Evolutionary conservation across 2,113 vertebrate species (phyloP).

Genomic region (Plecotus auritus): DNA sequence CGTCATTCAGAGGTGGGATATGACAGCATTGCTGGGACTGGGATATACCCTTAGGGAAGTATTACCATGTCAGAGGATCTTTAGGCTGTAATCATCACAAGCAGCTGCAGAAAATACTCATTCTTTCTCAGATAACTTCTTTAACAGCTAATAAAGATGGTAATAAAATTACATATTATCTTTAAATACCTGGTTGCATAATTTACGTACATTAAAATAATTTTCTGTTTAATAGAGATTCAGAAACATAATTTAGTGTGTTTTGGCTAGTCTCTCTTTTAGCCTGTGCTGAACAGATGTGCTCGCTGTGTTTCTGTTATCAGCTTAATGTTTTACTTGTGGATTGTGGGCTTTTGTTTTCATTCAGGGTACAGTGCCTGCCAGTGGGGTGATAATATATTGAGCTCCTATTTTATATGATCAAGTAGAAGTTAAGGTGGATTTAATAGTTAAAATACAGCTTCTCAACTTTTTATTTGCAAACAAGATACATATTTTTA

Average conservation of each 20-base stretch:
- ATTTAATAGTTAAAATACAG: constrained; percentile 8
- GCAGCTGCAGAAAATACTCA: background rate
- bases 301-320: background rate
- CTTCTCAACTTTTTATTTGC: background rate
- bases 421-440: background rate
- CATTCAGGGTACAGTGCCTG: background rate
- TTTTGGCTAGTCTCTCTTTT: background rate
- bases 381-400: background rate
- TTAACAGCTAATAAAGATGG: background rate
- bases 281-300: background rate
- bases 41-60: background rate
- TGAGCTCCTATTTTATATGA: background rate
- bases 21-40: background rate
- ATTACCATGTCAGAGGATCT: background rate
- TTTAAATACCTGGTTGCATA: background rate
- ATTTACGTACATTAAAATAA: background rate
- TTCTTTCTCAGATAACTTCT: background rate
- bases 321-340: background rate
- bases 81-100: background rate
- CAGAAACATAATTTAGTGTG: background rate
- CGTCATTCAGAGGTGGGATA: background rate
- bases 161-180: background rate
- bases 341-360: background rate
- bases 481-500: background rate
- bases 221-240: background rate